phyloP scores from a whole-genome alignment of 2,888 invertebrate species.

The Andrena camellia region DNA sequence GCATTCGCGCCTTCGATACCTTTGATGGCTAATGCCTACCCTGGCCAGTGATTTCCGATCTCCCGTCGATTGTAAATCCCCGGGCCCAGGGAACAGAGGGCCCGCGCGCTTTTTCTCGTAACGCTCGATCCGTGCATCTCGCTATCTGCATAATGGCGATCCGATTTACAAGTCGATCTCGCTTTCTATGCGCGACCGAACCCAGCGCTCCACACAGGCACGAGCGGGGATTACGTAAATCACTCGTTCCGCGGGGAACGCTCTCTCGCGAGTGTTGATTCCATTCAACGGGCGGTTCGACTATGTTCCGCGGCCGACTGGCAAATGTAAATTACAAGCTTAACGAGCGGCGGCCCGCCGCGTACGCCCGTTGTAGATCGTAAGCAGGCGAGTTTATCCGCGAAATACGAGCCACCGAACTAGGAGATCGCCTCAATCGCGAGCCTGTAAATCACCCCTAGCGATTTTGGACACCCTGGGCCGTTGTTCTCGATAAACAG shows the following conservation, averaged over 20 bases:
- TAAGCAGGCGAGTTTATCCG: constrained; percentile 13
- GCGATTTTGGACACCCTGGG: neutral
- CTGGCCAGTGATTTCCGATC: constrained; percentile 63
- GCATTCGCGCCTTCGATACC: constrained; percentile 60
- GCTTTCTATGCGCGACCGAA: constrained; percentile 42
- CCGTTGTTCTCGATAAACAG: no score
- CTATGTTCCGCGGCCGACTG: constrained; percentile 51
- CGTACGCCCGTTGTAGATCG: constrained; percentile 43
- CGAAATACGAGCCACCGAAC: constrained; percentile 23
- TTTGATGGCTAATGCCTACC: constrained; percentile 47
- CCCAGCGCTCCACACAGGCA: constrained; percentile 9
- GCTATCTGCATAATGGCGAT: constrained; percentile 63
- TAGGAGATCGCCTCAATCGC: neutral
- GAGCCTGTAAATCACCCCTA: neutral
- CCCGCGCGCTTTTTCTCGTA: constrained; percentile 8
- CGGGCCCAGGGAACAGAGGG: neutral
- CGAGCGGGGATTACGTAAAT: constrained; percentile 57
- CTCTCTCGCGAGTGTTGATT: constrained; percentile 53
- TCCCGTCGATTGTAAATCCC: constrained; percentile 49
- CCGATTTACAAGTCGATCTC: constrained; percentile 63
- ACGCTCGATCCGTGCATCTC: constrained; percentile 36
- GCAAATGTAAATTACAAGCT: constrained; percentile 63
- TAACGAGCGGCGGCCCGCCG: constrained; percentile 50
- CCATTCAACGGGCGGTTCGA: constrained; percentile 59
- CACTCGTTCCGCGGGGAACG: constrained; percentile 47